Evolutionary conservation across 2,113 vertebrate genomes (phyloP).

Genomic region (Lophius piscatorius): DNA sequence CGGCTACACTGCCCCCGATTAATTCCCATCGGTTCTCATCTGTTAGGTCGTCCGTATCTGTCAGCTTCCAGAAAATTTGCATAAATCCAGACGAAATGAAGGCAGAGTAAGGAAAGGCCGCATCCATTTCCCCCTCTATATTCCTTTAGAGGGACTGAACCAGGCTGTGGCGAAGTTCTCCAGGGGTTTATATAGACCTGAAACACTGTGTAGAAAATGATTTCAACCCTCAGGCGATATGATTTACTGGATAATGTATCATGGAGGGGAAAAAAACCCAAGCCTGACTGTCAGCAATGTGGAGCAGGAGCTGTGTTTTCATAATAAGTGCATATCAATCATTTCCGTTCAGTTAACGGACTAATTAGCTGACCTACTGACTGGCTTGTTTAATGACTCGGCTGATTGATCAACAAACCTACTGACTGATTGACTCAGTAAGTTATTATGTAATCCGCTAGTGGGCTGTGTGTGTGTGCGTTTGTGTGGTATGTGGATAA

Average conservation of each 20-base stretch:
- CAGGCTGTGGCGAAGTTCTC: not conserved
- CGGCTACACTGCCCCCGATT: too few species aligned
- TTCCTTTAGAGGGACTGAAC: too few species aligned
- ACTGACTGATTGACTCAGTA: constrained; percentile 24
- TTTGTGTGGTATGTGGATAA: constrained; percentile 53
- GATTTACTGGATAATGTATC: constrained; percentile 16
- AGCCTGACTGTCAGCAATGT: not conserved
- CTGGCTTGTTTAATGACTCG: constrained; percentile 27
- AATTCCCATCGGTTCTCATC: too few species aligned
- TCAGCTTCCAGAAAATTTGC: too few species aligned
- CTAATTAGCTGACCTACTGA: constrained; percentile 36
- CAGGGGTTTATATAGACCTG: constrained; percentile 16
- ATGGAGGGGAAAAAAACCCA: constrained; percentile 8
- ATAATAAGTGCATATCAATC: constrained; percentile 13
- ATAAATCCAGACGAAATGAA: too few species aligned
- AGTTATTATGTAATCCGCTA: constrained; percentile 38
- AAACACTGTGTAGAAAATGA: constrained; percentile 21
- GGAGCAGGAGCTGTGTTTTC: constrained; percentile 24
- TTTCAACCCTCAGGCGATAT: constrained; percentile 9
- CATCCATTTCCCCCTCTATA: too few species aligned
- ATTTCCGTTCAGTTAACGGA: constrained; percentile 27
- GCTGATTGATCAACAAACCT: constrained; percentile 45
- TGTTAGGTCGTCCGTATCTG: too few species aligned
- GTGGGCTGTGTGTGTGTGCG: constrained; percentile 21
- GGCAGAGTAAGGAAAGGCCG: too few species aligned